Base-by-base conservation (phyloP, 92 coral and sea anemone genomes). In the Pocillopora grandis region DNA sequence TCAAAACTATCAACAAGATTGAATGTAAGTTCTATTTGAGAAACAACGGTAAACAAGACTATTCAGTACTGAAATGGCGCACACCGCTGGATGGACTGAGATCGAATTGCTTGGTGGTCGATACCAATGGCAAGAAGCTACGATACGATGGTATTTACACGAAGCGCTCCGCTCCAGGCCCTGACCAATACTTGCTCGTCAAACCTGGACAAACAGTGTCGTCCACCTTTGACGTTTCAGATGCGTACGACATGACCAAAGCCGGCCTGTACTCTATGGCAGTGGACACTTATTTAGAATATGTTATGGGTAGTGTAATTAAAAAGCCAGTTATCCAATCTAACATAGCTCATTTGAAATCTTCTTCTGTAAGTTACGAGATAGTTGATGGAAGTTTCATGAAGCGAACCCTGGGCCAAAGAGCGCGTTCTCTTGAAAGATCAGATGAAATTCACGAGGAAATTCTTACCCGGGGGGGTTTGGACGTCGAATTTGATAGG, bases 281-380 rank as follows among this genome's bases (percentile, higher is more conserved):
- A 37, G 59, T 77, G 16, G 81, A 77, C 81, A 77, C 81, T 31
- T 5, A 33, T 18, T 60, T 77, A 77, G 81, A 77, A 63, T 77
- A 77, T 63, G 58, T 36, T 17, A 11, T 2, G 23, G 71, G 81
- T 63, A 77, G 71, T 63, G 58, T 19, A 14, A n/a, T n/a, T 18
- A 58, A 71, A 0, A 36, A 62, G 6, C 19, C 18, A 0, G 66
- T 14, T 61, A 31, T 33, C 21, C 80, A 35, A 2, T 20, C 31
- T 10, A 62, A n/a, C 36, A 19, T 62, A 62, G 42, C 19, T 36
- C 71, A 63, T 10, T 2, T 77, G 4, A 9, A 58, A 14, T 63
- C 72, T n/a, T 77, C 81, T 12, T 31, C 19, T 13, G 80, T 13
- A 16, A 13, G 27, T 31, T 60, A 58, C 8, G 4, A 76, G 13